Evolutionary conservation across 2,888 invertebrate genomes (phyloP).

Genomic region (Cryptus viduatorius): DNA sequence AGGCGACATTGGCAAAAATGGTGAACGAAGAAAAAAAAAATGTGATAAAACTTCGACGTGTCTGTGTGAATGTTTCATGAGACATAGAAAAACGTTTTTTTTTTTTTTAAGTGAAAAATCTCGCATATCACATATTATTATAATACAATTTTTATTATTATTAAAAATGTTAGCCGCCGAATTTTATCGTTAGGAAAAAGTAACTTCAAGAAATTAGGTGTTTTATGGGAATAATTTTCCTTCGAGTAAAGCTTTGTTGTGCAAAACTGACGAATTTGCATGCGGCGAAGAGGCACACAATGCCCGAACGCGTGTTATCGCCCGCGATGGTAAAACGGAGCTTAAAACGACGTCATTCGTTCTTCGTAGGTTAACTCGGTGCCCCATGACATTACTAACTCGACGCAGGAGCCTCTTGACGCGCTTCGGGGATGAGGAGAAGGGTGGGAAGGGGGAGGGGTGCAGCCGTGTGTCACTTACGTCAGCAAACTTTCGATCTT

Average conservation of each 20-base stretch:
- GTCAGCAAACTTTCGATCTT: conserved; percentile 68
- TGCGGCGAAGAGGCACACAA: not conserved
- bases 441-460: not conserved
- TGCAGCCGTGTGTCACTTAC: conserved; percentile 65
- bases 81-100: not conserved
- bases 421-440: conserved; percentile 42
- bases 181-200: not conserved
- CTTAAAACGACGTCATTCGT: conserved; percentile 49
- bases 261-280: not conserved
- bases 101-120: not conserved
- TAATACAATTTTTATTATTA: too few relatives aligned
- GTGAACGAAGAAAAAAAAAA: not conserved
- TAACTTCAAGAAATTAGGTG: not conserved
- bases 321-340: conserved; percentile 29
- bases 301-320: not conserved
- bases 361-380: conserved; percentile 73
- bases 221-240: not conserved
- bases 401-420: conserved; percentile 70
- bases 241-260: not conserved
- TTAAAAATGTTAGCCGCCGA: too few relatives aligned
- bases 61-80: conserved; percentile 30
- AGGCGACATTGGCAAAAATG: not conserved
- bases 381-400: conserved; percentile 75
- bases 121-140: too few relatives aligned
- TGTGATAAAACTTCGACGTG: not conserved